Evolutionary conservation across 2,888 invertebrate species (phyloP).

Genomic region (Coecobrya sp.): DNA sequence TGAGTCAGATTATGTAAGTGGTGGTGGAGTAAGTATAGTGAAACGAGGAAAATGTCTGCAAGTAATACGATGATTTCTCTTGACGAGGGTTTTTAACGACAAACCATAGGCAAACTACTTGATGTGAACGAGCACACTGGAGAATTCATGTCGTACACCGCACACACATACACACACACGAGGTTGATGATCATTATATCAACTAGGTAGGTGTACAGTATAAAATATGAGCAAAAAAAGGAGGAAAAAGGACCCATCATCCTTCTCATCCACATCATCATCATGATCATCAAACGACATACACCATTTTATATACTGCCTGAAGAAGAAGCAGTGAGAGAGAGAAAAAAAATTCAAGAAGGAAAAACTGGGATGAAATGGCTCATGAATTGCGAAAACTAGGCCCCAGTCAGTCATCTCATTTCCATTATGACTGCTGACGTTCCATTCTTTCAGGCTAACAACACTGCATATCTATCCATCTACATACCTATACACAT

Average conservation of each 20-base stretch:
- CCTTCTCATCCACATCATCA: constrained; percentile 21
- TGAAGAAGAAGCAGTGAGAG: neutral
- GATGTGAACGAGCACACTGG: constrained; percentile 44
- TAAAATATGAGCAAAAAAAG: neutral
- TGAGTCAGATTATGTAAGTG: too few species aligned
- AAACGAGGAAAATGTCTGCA: constrained; percentile 65
- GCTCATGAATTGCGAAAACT: constrained; percentile 79
- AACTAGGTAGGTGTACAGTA: constrained; percentile 1
- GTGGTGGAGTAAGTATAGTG: neutral
- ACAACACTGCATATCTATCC: neutral
- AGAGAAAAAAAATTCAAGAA: constrained; percentile 23
- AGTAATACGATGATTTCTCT: constrained; percentile 61
- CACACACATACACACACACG: constrained; percentile 10
- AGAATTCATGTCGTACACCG: constrained; percentile 43
- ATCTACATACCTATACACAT: neutral
- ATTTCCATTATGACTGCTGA: constrained; percentile 79
- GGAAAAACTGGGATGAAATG: constrained; percentile 73
- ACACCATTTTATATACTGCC: constrained; percentile 47
- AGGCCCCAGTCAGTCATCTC: constrained; percentile 81
- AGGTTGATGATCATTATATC: constrained; percentile 39
- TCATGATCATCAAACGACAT: constrained; percentile 24
- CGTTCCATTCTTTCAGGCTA: constrained; percentile 1
- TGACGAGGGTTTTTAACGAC: constrained; percentile 73
- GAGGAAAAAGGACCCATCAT: constrained; percentile 31
- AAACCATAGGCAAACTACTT: constrained; percentile 53